Percentiles rank a stretch among this genome's conserved stretches.
phyloP scores from a whole-genome alignment of 2,113 vertebrate species.

The Archocentrus centrarchus region DNA sequence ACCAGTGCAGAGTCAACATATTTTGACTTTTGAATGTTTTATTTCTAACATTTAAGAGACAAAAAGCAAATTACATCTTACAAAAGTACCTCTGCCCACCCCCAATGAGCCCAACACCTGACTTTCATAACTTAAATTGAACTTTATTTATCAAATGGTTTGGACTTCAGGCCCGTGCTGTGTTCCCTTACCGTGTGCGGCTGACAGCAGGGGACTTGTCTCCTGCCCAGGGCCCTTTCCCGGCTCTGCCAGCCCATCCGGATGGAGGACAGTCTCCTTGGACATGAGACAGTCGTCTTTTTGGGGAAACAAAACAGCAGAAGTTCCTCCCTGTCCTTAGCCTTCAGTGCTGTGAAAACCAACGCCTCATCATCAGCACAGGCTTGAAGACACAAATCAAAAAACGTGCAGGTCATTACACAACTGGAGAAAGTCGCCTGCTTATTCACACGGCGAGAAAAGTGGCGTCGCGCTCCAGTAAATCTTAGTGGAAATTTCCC shows the following conservation, averaged over 20 bases:
- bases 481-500: conserved; percentile 74
- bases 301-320: conserved; percentile 52
- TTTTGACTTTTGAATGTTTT: background rate
- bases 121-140: background rate
- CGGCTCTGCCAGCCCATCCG: conserved; percentile 87
- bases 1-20: background rate
- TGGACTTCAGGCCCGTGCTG: background rate
- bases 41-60: background rate
- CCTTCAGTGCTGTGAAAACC: conserved; percentile 77
- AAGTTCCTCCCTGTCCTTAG: conserved; percentile 73
- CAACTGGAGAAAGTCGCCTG: conserved; percentile 20
- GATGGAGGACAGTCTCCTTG: conserved; percentile 84
- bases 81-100: background rate
- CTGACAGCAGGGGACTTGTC: conserved; percentile 81
- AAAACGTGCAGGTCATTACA: conserved; percentile 25
- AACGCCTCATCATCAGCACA: conserved; percentile 42
- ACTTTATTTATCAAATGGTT: background rate
- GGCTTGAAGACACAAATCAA: conserved; percentile 32
- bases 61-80: background rate
- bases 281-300: conserved; percentile 92
- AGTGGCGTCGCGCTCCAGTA: conserved; percentile 75
- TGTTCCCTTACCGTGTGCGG: conserved; percentile 83
- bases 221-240: conserved; percentile 78
- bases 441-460: conserved; percentile 40
- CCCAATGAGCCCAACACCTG: background rate